These are phyloP conservation scores for Torymus texanus DNA, from an alignment of 2,888 invertebrate genomes.

Conservation along the genomic window DNA sequence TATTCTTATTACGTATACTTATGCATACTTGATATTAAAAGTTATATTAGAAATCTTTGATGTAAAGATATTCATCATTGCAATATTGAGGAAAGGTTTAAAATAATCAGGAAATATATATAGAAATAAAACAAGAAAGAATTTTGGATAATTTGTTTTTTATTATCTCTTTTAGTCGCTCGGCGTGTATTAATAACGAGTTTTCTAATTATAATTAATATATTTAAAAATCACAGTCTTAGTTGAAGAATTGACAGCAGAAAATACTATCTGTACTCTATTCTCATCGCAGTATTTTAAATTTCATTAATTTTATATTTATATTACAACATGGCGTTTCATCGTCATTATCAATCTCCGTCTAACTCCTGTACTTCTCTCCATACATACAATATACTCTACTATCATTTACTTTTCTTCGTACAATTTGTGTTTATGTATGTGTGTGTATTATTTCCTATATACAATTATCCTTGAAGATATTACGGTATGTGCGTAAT, in stretches of 20 bases:
- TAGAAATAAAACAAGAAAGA: not conserved
- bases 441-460: constrained; percentile 44
- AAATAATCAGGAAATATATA: too few species aligned
- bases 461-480: constrained; percentile 53
- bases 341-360: constrained; percentile 54
- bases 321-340: constrained; percentile 55
- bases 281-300: constrained; percentile 60
- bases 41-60: too few species aligned
- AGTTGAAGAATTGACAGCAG: constrained; percentile 75
- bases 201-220: constrained; percentile 72
- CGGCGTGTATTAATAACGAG: constrained; percentile 71
- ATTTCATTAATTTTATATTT: constrained; percentile 58
- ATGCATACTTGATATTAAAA: too few species aligned
- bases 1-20: too few species aligned
- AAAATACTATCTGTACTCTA: constrained; percentile 74
- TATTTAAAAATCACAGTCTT: constrained; percentile 75
- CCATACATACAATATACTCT: constrained; percentile 60
- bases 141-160: constrained; percentile 62
- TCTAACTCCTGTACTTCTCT: constrained; percentile 55
- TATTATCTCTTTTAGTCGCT: constrained; percentile 71
- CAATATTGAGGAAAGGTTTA: too few species aligned
- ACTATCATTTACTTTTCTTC: constrained; percentile 51
- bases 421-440: constrained; percentile 43
- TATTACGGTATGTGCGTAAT: constrained; percentile 50
- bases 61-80: too few species aligned